These are phyloP conservation scores for Agriopis aurantiaria DNA, from an alignment of 2,888 invertebrate genomes.

Conservation along the genomic window DNA sequence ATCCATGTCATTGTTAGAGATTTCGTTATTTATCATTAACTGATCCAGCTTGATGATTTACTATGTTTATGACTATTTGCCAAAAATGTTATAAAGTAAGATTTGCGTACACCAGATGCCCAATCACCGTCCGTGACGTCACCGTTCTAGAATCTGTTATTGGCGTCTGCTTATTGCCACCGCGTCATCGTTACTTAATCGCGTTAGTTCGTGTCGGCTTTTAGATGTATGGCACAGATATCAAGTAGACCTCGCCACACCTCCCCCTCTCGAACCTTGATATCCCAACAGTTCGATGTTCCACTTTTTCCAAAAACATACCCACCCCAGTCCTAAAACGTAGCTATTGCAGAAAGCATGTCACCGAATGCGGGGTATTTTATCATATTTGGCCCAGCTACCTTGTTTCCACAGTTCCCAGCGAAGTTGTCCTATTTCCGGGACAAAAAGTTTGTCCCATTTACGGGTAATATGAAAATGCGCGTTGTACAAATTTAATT, in stretches of 20 bases:
- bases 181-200: not conserved
- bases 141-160: no score
- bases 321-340: constrained; percentile 49
- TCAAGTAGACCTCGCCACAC: not conserved
- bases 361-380: constrained; percentile 54
- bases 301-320: constrained; percentile 23
- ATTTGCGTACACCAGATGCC: not conserved
- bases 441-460: constrained; percentile 24
- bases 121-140: no score
- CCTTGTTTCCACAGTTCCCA: constrained; percentile 26
- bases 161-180: no score
- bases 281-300: constrained; percentile 3
- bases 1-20: not conserved
- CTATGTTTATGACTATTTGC: not conserved
- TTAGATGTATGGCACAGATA: not conserved
- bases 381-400: constrained; percentile 49
- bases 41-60: not conserved
- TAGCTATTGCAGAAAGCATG: constrained; percentile 54
- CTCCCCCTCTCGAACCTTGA: not conserved
- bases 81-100: not conserved
- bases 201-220: not conserved
- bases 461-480: constrained; percentile 25
- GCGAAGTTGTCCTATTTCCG: constrained; percentile 18
- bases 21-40: not conserved
- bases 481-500: constrained; percentile 15